Evolutionary conservation across 2,113 vertebrate genomes (phyloP).

Genomic region (Eidolon helvum): DNA sequence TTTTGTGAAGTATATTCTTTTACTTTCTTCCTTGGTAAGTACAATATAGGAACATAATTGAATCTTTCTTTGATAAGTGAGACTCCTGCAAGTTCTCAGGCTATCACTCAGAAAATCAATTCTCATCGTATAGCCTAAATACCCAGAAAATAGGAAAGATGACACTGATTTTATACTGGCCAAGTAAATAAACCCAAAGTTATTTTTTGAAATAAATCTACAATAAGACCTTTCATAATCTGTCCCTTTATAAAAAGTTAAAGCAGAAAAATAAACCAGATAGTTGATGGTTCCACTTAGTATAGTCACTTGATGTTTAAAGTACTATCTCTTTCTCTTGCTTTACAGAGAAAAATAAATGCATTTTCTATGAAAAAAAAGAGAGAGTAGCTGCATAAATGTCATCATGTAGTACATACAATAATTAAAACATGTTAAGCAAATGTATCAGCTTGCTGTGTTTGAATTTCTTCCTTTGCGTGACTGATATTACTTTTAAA

Average conservation of each 20-base stretch:
- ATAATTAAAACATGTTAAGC: not conserved
- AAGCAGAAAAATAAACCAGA: not conserved
- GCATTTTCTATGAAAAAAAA: not conserved
- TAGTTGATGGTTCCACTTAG: not conserved
- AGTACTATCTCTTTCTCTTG: not conserved
- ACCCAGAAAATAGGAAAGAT: constrained; percentile 38
- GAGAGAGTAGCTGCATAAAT: not conserved
- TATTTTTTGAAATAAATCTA: not conserved
- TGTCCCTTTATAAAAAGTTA: constrained; percentile 1
- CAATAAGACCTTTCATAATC: constrained; percentile 1
- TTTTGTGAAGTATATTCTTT: not conserved
- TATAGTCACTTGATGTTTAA: not conserved
- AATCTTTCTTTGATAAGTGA: constrained; percentile 60
- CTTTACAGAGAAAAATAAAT: constrained; percentile 44
- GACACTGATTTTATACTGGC: constrained; percentile 11
- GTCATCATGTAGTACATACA: not conserved
- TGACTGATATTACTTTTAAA: not conserved
- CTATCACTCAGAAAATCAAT: constrained; percentile 62
- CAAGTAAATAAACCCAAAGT: constrained; percentile 15
- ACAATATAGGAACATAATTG: constrained; percentile 31
- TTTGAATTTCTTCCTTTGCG: not conserved
- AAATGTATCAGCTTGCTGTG: not conserved
- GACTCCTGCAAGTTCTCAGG: not conserved
- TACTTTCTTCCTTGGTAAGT: constrained; percentile 24
- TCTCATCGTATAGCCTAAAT: constrained; percentile 53